Base-by-base conservation (phyloP, 2,113 vertebrate species). In the Danio rerio region DNA sequence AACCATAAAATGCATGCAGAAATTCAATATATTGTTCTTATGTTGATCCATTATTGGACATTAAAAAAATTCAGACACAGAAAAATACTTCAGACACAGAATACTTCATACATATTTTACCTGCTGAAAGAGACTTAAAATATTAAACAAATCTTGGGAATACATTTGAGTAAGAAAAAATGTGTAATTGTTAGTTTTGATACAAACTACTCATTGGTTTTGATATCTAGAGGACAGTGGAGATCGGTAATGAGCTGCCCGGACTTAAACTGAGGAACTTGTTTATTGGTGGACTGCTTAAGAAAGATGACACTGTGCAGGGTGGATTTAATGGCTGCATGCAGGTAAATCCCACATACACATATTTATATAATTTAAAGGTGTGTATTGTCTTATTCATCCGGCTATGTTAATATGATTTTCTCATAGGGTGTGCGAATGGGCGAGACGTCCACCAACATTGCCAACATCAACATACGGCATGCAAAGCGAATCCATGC, bases 361-460 rank as follows among this genome's bases (percentile, higher is more conserved):
- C 40, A 9, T 4, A 43, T 15, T 53, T 42, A 16, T 11, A 18
- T 58, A 16, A 1, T 68, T 21, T 43, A 40, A 16, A 21, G 42
- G 43, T 58, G 21, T 66, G 45, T n/a, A 47, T 75, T 59, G 73
- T 20, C 10, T 61, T 45, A 47, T 78, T 68, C 9, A 66, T 2
- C 20, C 4, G 6, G 12, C 31, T 47, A 40, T 11, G 11, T 50
- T 13, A 52, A 52, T 50, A 9, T 65, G 77, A 21, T 40, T 6
- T 1, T 63, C 18, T 65, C 59, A 69, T 83, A 97, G 96, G 96
- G 96, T 6, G 91, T 96, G 71, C 91, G 95, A 81, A 96, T 97
- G 95, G 96, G 96, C 16, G 96, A 96, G 89, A 96, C 96, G 0
- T 87, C 95, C 83, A 96, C 95, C 77, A 96, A 95, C 82, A 87